phyloP scores from a whole-genome alignment of 2,888 invertebrate genomes.

The Endotricha flammealis region DNA sequence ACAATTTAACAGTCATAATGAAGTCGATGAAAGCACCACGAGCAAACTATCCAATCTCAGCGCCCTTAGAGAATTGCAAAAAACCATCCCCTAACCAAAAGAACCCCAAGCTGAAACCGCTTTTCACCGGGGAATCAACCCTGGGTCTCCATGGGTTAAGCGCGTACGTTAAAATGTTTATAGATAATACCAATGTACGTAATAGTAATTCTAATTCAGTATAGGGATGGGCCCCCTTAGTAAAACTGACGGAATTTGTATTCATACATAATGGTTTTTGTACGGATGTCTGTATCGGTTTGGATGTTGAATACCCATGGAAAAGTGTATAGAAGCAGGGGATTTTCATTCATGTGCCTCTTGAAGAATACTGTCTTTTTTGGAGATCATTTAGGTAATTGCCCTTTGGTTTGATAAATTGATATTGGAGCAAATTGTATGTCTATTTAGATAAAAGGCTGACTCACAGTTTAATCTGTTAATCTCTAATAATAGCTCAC shows the following conservation, averaged over 20 bases:
- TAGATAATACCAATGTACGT: constrained; percentile 70
- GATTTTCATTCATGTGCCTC: constrained; percentile 27
- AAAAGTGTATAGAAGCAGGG: constrained; percentile 30
- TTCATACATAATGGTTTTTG: constrained; percentile 64
- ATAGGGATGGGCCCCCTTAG: constrained; percentile 40
- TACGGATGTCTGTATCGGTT: constrained; percentile 48
- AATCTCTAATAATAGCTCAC: too few relatives aligned
- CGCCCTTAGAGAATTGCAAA: constrained; percentile 59
- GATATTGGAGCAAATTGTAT: too few relatives aligned
- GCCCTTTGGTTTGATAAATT: constrained; percentile 11
- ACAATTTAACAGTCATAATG: constrained; percentile 63
- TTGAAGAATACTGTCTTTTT: constrained; percentile 28
- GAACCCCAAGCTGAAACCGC: constrained; percentile 51
- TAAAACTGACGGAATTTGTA: constrained; percentile 56
- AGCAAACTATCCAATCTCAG: constrained; percentile 54
- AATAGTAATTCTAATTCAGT: constrained; percentile 63
- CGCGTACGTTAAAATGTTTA: constrained; percentile 75
- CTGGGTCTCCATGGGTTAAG: constrained; percentile 74
- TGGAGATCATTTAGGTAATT: constrained; percentile 23
- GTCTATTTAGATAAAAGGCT: too few relatives aligned
- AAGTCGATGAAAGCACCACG: constrained; percentile 46
- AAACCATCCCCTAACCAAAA: constrained; percentile 40
- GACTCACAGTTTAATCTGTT: too few relatives aligned
- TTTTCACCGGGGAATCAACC: constrained; percentile 57
- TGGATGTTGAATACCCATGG: constrained; percentile 45